Evolutionary conservation across 2,797 vertebrate species (phyloP).

Genomic region (Pampus argenteus): DNA sequence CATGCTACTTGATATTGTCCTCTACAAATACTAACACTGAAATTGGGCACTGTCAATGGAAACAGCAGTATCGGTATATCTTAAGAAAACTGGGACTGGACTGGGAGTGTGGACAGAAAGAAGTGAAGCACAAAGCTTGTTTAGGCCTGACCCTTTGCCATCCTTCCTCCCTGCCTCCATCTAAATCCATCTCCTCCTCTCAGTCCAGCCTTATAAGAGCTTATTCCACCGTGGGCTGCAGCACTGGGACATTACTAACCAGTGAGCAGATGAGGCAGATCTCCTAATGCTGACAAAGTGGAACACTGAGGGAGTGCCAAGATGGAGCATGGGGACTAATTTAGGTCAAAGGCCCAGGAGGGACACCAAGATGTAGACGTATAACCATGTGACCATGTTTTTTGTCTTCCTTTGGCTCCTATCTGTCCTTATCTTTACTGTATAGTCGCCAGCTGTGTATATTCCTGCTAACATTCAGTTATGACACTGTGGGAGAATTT

Average conservation of each 20-base stretch:
- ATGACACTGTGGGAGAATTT: slow-evolving; percentile 39
- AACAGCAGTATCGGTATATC: slow-evolving; percentile 10
- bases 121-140: slow-evolving; percentile 36
- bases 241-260: slow-evolving; percentile 60
- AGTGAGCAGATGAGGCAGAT: slow-evolving; percentile 56
- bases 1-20: not conserved
- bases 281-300: slow-evolving; percentile 65
- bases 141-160: slow-evolving; percentile 34
- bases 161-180: slow-evolving; percentile 23
- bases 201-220: slow-evolving; percentile 53
- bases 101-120: slow-evolving; percentile 11
- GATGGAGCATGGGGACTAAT: slow-evolving; percentile 53
- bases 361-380: slow-evolving; percentile 31
- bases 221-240: slow-evolving; percentile 61
- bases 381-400: not conserved
- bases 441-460: slow-evolving; percentile 8
- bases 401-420: slow-evolving; percentile 3
- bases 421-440: not conserved
- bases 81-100: slow-evolving; percentile 5
- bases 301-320: slow-evolving; percentile 40
- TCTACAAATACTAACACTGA: not conserved
- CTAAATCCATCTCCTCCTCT: slow-evolving; percentile 48
- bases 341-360: slow-evolving; percentile 67
- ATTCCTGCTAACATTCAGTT: slow-evolving; percentile 14
- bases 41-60: not conserved